Base-by-base conservation (phyloP, 2,113 vertebrate species). In the Mastomys natalensis region DNA sequence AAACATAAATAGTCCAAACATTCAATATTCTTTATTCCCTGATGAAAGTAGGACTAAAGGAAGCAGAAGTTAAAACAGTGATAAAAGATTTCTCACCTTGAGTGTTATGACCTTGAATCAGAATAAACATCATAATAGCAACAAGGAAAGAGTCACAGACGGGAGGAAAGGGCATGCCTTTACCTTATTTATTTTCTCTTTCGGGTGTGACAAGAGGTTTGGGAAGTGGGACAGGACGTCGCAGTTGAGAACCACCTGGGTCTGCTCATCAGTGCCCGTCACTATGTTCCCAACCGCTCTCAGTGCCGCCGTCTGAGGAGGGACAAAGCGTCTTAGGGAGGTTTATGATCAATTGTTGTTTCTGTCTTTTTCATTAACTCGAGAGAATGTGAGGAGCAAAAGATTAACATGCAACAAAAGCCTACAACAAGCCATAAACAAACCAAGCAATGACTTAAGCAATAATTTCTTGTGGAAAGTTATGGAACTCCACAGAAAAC, bases 151-250 rank as follows among this genome's bases (percentile, higher is more conserved):
- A 45, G 43, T 43, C 87, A 76, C 81, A 91, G 91, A 66, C 29
- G 34, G 9, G 26, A 24, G 37, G 55, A 87, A 24, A 31, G 66
- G 22, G 40, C 1, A 8, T 4, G 74, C 48, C 66, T 94, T 85
- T 98, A 99, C 99, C 99, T 99, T 99, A 98, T 99, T 99, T 97
- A 99, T 99, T 98, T 99, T 99, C 98, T 99, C 99, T 99, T 99
- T 99, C 64, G 99, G 99, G 98, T 99, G 99, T 87, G 99, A 99
- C 97, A 99, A 99, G 97, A 99, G 99, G 98, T 99, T 99, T 96
- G 99, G 99, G 98, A 99, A 99, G 97, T 99, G 99, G 77, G 99
- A 99, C 87, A 99, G 99, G 97, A 99, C 99, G n/a, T 99, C 99
- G 97, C 99, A 99, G 98, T 99, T 99, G 97, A 99, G 99, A 97